Evolutionary conservation across 2,113 vertebrate species (phyloP).

Genomic region (human): DNA sequence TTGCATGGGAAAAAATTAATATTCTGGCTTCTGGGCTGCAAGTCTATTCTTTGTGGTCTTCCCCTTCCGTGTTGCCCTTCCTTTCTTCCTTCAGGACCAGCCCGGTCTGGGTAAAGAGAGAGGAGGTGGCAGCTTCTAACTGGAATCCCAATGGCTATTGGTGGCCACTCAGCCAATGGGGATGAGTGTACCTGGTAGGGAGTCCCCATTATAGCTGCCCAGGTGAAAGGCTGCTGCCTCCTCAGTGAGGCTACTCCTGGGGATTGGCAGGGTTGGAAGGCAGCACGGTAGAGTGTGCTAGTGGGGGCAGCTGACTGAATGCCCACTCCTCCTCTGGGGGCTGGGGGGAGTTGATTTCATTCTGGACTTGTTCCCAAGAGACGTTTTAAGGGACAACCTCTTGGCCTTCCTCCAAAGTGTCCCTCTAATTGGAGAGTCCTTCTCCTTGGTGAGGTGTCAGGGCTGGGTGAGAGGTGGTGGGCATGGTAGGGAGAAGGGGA

Average conservation of each 20-base stretch:
- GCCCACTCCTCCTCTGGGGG: not conserved
- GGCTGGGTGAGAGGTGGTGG: not conserved
- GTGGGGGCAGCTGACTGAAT: accelerated
- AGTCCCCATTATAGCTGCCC: not conserved
- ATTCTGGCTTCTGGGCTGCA: not conserved
- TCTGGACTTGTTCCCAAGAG: not conserved
- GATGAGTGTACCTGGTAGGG: not conserved
- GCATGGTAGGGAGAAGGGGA: not conserved
- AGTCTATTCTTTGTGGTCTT: not conserved
- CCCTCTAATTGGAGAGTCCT: not conserved
- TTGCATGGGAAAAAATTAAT: not conserved
- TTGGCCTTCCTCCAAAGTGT: not conserved
- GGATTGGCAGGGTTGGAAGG: no score
- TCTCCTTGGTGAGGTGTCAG: not conserved
- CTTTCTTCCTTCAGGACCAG: not conserved
- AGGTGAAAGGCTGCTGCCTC: not conserved
- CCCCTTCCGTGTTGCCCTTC: not conserved
- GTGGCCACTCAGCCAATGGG: not conserved
- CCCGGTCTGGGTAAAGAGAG: not conserved
- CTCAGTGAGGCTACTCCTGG: accelerated
- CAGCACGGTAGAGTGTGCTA: accelerated
- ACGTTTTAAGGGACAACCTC: not conserved
- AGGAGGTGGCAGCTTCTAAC: not conserved
- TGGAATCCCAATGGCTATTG: not conserved
- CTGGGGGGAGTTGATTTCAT: not conserved